These are phyloP conservation scores for Procambarus clarkii DNA, from an alignment of 1,140 invertebrate species.

Conservation along the genomic window DNA sequence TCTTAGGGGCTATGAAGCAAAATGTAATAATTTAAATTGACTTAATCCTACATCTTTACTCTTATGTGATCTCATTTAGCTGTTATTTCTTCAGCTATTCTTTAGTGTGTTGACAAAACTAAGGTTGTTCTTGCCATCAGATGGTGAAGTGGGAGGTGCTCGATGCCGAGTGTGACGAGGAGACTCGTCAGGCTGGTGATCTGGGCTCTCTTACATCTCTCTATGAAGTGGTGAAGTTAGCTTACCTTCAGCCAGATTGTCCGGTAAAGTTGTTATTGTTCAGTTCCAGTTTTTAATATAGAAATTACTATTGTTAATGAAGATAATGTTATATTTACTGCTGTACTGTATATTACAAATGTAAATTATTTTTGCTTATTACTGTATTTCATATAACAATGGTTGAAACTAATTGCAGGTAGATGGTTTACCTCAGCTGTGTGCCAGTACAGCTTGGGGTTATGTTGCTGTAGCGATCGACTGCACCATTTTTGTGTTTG, in stretches of 20 bases:
- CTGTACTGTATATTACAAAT: background rate
- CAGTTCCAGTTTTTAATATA: background rate
- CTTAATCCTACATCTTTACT: too few species aligned
- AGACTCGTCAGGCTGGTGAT: constrained; percentile 67
- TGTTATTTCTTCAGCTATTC: too few species aligned
- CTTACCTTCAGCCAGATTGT: constrained; percentile 56
- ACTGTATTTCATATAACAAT: background rate
- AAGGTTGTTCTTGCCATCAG: background rate
- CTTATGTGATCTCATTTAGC: too few species aligned
- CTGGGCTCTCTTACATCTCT: constrained; percentile 52
- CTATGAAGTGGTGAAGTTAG: constrained; percentile 68
- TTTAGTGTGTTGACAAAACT: too few species aligned
- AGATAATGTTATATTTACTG: too few species aligned
- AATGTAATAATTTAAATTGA: too few species aligned
- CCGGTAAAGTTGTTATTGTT: constrained; percentile 13
- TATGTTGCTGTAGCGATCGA: constrained; percentile 62
- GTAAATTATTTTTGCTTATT: background rate
- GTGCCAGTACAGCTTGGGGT: constrained; percentile 57
- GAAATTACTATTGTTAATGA: too few species aligned
- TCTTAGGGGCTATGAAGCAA: too few species aligned
- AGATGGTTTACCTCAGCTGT: background rate
- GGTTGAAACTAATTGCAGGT: background rate
- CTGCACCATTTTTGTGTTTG: constrained; percentile 59
- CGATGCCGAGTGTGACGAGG: constrained; percentile 65
- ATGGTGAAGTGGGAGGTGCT: constrained; percentile 70